phyloP scores from a whole-genome alignment of 2,888 invertebrate species.

The Biston betularia region DNA sequence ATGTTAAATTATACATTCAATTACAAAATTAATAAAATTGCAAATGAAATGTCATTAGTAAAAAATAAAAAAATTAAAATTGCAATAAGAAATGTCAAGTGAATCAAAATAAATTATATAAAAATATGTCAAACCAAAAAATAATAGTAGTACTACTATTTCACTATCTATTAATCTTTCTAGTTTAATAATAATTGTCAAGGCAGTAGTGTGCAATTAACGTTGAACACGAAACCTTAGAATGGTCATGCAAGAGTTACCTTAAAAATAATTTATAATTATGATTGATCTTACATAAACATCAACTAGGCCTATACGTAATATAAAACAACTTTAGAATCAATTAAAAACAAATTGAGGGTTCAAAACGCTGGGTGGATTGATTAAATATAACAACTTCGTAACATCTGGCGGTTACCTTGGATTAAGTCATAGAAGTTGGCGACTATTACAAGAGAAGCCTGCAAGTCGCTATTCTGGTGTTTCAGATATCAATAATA shows the following conservation, averaged over 20 bases:
- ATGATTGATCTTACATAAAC: slow-evolving; percentile 14
- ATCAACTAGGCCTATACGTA: slow-evolving; percentile 30
- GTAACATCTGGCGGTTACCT: slow-evolving; percentile 44
- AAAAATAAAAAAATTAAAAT: too few relatives aligned
- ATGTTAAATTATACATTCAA: too few relatives aligned
- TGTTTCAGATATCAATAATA: too few relatives aligned
- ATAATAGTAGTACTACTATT: too few relatives aligned
- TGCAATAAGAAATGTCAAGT: too few relatives aligned
- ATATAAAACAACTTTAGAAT: slow-evolving; percentile 63
- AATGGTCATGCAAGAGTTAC: not conserved
- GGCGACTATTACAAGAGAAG: not conserved
- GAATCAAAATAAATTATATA: too few relatives aligned
- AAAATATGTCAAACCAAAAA: too few relatives aligned
- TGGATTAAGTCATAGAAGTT: not conserved
- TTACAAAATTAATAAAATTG: too few relatives aligned
- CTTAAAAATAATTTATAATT: not conserved
- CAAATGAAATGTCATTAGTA: too few relatives aligned
- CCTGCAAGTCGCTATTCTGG: not conserved
- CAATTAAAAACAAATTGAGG: slow-evolving; percentile 67
- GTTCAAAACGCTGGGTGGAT: slow-evolving; percentile 52
- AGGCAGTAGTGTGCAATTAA: too few relatives aligned
- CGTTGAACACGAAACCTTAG: not conserved
- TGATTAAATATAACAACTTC: slow-evolving; percentile 49
- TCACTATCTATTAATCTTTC: too few relatives aligned
- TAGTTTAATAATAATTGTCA: too few relatives aligned